Conservation (phyloP, 2,797 vertebrate species). For the Onychomys torridus region DNA sequence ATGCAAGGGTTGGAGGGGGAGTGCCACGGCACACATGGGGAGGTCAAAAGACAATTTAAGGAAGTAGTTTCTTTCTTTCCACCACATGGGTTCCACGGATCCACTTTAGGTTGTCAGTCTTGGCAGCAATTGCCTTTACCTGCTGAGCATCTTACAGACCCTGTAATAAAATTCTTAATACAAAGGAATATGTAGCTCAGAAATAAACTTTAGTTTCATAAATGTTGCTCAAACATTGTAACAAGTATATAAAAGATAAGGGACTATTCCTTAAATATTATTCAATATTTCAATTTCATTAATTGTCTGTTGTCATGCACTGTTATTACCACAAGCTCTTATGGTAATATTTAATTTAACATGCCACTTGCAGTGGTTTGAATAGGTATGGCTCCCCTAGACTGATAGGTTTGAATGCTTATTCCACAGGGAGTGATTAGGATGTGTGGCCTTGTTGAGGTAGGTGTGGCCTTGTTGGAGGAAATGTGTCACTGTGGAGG, state of each 20-base stretch:
- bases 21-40: background rate
- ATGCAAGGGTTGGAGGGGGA: background rate
- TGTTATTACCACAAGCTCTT: slow-evolving; percentile 24
- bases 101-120: background rate
- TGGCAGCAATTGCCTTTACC: background rate
- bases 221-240: slow-evolving; percentile 38
- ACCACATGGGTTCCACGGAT: background rate
- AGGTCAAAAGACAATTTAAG: background rate
- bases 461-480: background rate
- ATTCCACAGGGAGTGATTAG: background rate
- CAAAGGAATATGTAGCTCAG: background rate
- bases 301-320: background rate
- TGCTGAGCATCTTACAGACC: background rate
- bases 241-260: background rate
- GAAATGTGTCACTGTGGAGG: background rate
- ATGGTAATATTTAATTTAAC: slow-evolving; percentile 15
- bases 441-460: background rate
- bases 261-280: slow-evolving; percentile 27
- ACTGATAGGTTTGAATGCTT: background rate
- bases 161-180: slow-evolving; percentile 33
- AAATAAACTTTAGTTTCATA: slow-evolving; percentile 3
- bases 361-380: background rate
- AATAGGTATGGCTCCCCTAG: background rate
- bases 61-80: background rate
- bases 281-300: slow-evolving; percentile 53